A percentile compares a stretch with the other conserved stretches of the same genome.
phyloP scores from a whole-genome alignment of 2,797 vertebrate genomes.

The Selene dorsalis region DNA sequence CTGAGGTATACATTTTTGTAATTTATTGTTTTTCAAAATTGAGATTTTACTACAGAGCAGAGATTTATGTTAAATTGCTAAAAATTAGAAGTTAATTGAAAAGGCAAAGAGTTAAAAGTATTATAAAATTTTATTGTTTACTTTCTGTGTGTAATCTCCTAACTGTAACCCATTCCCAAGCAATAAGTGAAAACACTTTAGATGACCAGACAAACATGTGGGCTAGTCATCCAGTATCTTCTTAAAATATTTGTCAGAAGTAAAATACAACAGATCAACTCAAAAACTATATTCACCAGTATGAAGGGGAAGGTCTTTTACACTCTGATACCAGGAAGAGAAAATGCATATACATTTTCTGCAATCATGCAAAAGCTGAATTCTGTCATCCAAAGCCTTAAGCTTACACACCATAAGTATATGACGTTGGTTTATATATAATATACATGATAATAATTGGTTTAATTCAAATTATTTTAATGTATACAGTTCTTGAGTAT shows the following conservation, averaged over 20 bases:
- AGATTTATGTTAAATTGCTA: background rate
- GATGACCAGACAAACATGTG: constrained; percentile 28
- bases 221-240: constrained; percentile 6
- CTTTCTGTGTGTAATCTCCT: constrained; percentile 36
- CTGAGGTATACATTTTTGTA: background rate
- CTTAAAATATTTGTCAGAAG: constrained; percentile 42
- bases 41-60: background rate
- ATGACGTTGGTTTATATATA: constrained; percentile 37
- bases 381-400: constrained; percentile 11
- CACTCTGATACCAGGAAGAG: constrained; percentile 26
- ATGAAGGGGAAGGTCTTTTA: constrained; percentile 23
- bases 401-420: constrained; percentile 20
- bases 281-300: constrained; percentile 39
- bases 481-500: constrained; percentile 29
- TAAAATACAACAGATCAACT: constrained; percentile 53
- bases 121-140: constrained; percentile 80
- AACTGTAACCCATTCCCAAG: constrained; percentile 55
- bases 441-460: constrained; percentile 18
- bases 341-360: constrained; percentile 45
- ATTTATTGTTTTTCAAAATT: background rate
- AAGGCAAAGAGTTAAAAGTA: constrained; percentile 44
- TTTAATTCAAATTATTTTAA: background rate
- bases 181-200: constrained; percentile 39
- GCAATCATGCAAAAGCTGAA: constrained; percentile 33
- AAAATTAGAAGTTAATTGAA: constrained; percentile 22